Evolutionary conservation across 2,797 vertebrate genomes (phyloP), one percentile per base, ranked within the genome.

Genomic region (Acipenser oxyrinchus): DNA sequence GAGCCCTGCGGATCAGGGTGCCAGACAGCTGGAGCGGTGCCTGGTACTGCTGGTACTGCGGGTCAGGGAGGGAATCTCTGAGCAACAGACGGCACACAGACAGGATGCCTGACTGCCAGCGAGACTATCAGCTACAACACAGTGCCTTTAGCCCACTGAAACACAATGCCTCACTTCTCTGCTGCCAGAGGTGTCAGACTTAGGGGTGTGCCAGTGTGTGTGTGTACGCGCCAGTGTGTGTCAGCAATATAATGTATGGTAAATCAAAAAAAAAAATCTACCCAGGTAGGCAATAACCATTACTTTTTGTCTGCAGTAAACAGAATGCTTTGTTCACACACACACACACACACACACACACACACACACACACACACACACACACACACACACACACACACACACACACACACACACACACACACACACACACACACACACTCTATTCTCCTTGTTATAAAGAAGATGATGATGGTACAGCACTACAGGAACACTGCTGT

Each of bases 171-270:
- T 58, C 12, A n/a, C 55, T 58, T 58, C 55, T 15, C 11, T n/a
- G 11, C 8, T n/a, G 12, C 55, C 55, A 58, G 10, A n/a, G 55
- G 15, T 7, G 2, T 7, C 11, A n/a, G 10, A 11, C 55, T 13
- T 37, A 37, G 37, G 37, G 37, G 37, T 37, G 37, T 5, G 37
- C 37, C 37, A 37, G 37, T 5, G 37, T 37, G 37, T 37, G 5
- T 37, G 37, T 37, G 37, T n/a, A n/a, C 8, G 64, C 13, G 63
- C 70, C 68, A 68, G 18, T 51, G 48, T 66, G 71, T 61, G 69
- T 1, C 18, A 18, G 49, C 53, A 61, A 62, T 49, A 57, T 67
- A 71, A 69, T 73, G 70, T 71, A 74, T 60, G 69, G 76, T 63
- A 59, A 48, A 59, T 55, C 68, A 71, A 65, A 60, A 64, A 11